Percentiles rank a stretch among this genome's conserved stretches.
These are phyloP conservation scores for Phylloscopus collybita DNA, from an alignment of 2,797 vertebrate genomes.

Conservation along the genomic window DNA sequence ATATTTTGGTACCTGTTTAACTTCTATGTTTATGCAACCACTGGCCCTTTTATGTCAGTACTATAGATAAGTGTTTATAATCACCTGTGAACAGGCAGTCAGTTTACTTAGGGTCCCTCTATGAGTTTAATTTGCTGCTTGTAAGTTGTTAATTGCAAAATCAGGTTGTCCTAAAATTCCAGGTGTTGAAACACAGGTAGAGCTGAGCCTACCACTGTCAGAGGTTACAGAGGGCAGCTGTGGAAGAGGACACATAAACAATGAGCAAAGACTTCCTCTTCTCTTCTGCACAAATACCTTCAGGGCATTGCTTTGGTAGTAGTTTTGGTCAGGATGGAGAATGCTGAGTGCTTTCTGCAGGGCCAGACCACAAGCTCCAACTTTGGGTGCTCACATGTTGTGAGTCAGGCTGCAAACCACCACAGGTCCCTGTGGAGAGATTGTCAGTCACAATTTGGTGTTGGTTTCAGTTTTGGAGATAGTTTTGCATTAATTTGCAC, in stretches of 20 bases:
- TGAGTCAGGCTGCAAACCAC: not conserved
- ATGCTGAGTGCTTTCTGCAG: not conserved
- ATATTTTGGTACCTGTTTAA: constrained; percentile 19
- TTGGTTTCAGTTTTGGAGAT: not conserved
- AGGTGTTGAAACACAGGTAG: not conserved
- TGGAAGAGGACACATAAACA: not conserved
- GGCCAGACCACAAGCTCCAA: not conserved
- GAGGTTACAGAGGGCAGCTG: not conserved
- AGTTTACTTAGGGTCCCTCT: not conserved
- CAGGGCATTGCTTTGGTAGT: not conserved
- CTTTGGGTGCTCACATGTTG: rapidly evolving
- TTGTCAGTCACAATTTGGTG: not conserved
- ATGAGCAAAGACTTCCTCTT: not conserved
- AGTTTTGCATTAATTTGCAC: not conserved
- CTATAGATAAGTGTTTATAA: not conserved
- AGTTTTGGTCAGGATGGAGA: not conserved
- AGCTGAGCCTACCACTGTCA: not conserved
- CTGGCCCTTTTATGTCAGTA: not conserved
- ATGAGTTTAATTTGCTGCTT: not conserved
- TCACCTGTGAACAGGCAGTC: not conserved
- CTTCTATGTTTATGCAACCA: not conserved
- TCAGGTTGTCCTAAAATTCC: not conserved
- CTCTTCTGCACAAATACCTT: not conserved
- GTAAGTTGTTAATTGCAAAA: not conserved
- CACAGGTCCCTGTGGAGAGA: not conserved